A percentile compares a stretch with the other conserved stretches of the same genome.
These are phyloP conservation scores for Listrodromus nycthemerus DNA, from an alignment of 2,888 invertebrate genomes.

Conservation along the genomic window DNA sequence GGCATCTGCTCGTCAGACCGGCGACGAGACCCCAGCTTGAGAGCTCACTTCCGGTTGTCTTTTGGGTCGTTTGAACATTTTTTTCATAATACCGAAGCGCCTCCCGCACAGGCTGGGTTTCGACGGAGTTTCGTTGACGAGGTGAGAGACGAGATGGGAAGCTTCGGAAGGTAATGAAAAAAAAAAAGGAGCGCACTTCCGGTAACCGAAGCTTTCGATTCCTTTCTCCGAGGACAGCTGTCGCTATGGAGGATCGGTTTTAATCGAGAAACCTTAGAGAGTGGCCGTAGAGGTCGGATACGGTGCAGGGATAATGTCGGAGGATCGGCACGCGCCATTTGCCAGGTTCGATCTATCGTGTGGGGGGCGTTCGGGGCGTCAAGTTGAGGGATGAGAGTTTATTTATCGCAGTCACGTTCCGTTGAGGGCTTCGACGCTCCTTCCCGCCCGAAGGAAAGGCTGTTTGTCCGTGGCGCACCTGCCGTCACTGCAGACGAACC, in stretches of 20 bases:
- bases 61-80: not conserved
- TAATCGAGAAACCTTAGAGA: slow-evolving; percentile 36
- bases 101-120: slow-evolving; percentile 28
- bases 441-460: slow-evolving; percentile 10
- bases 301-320: not conserved
- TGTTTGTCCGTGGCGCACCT: slow-evolving; percentile 60
- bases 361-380: slow-evolving; percentile 41
- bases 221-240: slow-evolving; percentile 52
- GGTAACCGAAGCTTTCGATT: slow-evolving; percentile 54
- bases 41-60: slow-evolving; percentile 60
- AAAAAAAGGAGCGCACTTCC: slow-evolving; percentile 55
- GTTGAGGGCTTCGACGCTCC: slow-evolving; percentile 35
- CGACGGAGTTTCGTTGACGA: slow-evolving; percentile 11
- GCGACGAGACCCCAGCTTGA: slow-evolving; percentile 31
- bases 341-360: slow-evolving; percentile 9
- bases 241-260: slow-evolving; percentile 43
- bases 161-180: not conserved
- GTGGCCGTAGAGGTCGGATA: not conserved
- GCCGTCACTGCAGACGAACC: slow-evolving; percentile 28
- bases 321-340: slow-evolving; percentile 64
- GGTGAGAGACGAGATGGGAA: slow-evolving; percentile 37
- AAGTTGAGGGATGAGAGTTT: slow-evolving; percentile 52
- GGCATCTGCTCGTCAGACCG: slow-evolving; percentile 56
- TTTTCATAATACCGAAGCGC: slow-evolving; percentile 1
- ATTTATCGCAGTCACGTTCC: slow-evolving; percentile 68